Conservation (phyloP, 2,888 invertebrate genomes). For the Tholera decimalis region DNA sequence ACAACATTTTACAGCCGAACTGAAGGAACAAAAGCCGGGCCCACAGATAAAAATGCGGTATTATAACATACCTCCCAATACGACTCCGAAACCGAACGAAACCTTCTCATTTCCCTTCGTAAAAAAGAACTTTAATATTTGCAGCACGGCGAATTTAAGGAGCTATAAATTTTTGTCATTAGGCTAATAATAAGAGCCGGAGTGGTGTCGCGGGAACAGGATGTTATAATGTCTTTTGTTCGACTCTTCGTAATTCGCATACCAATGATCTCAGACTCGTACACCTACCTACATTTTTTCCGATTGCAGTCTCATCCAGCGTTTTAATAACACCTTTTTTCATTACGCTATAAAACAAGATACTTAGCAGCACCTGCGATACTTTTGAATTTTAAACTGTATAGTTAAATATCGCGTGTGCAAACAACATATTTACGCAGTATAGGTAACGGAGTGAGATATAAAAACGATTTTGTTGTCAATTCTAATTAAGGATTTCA, state of each 20-base stretch:
- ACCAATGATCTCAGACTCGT: conserved; percentile 83
- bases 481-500: conserved; percentile 57
- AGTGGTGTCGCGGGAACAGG: conserved; percentile 87
- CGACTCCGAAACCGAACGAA: conserved; percentile 56
- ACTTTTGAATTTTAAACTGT: conserved; percentile 72
- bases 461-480: conserved; percentile 59
- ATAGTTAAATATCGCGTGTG: conserved; percentile 68
- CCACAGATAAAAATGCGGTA: conserved; percentile 68
- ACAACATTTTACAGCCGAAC: conserved; percentile 64
- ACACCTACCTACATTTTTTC: conserved; percentile 78
- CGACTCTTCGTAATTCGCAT: conserved; percentile 85
- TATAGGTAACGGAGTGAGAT: conserved; percentile 58
- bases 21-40: conserved; percentile 67
- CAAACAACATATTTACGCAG: conserved; percentile 70
- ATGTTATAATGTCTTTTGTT: conserved; percentile 91
- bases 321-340: conserved; percentile 76
- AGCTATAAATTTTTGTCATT: conserved; percentile 90
- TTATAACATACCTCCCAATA: conserved; percentile 72
- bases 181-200: conserved; percentile 88
- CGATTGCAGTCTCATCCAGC: conserved; percentile 73
- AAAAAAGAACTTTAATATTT: conserved; percentile 83
- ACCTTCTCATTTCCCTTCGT: conserved; percentile 72
- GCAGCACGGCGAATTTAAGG: conserved; percentile 89
- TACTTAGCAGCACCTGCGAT: conserved; percentile 75
- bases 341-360: conserved; percentile 75